Percentiles rank a stretch among this genome's conserved stretches.
These are phyloP conservation scores for Theristicus caerulescens DNA, from an alignment of 2,113 vertebrate genomes.

Conservation along the genomic window DNA sequence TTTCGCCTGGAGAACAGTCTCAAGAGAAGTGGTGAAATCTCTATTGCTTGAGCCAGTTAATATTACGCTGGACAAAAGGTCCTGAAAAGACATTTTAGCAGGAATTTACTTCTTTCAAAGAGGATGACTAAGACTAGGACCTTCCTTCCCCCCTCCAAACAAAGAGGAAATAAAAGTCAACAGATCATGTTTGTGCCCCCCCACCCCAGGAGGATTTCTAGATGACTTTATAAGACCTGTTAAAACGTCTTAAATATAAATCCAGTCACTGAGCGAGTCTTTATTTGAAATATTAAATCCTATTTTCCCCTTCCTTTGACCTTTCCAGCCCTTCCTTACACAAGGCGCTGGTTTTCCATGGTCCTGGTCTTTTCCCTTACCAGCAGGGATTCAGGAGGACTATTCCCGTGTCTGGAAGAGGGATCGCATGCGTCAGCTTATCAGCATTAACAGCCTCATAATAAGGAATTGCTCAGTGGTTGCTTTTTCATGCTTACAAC, in stretches of 20 bases:
- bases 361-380: background rate
- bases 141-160: background rate
- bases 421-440: background rate
- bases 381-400: background rate
- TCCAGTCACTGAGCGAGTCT: background rate
- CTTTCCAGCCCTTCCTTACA: background rate
- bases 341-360: background rate
- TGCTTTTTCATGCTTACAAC: background rate
- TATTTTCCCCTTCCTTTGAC: background rate
- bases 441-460: background rate
- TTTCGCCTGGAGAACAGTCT: background rate
- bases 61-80: background rate
- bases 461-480: background rate
- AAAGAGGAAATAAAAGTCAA: background rate
- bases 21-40: background rate
- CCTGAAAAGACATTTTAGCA: background rate
- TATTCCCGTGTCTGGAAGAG: fast-evolving
- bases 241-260: background rate
- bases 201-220: background rate
- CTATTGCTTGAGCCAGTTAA: background rate
- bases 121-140: background rate
- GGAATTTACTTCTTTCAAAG: background rate
- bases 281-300: background rate
- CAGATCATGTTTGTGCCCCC: background rate
- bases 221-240: background rate